A percentile compares a stretch with the other conserved stretches of the same genome.
Conservation (phyloP, 2,888 invertebrate genomes). For the Mystacides longicornis region DNA sequence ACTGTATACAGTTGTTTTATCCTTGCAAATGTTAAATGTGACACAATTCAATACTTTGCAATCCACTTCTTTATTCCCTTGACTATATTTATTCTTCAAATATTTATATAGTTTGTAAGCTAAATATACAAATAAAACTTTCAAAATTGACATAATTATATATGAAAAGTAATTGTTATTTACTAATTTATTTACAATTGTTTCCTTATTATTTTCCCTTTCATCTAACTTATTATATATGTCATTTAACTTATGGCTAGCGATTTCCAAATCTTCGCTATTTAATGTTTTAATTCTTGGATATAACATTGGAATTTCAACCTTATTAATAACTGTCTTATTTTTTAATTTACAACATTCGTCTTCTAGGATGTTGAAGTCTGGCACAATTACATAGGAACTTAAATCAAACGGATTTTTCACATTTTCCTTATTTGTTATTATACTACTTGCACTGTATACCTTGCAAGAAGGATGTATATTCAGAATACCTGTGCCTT, state of each 20-base stretch:
- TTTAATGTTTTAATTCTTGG: background rate
- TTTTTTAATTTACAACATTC: background rate
- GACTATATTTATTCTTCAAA: background rate
- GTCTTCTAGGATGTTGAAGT: background rate
- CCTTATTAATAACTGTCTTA: background rate
- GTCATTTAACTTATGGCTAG: background rate
- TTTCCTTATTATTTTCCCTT: background rate
- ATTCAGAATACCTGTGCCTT: background rate
- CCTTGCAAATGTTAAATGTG: too few species aligned
- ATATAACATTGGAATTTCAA: background rate
- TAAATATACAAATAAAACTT: background rate
- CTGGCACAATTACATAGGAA: background rate
- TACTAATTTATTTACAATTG: background rate
- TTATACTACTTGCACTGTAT: background rate
- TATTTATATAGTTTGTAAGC: background rate
- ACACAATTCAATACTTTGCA: too few species aligned
- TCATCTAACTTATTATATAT: background rate
- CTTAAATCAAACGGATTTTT: background rate
- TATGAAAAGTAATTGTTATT: slow-evolving; percentile 3
- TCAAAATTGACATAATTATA: background rate
- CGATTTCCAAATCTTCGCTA: background rate
- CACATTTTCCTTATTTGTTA: background rate
- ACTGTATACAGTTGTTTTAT: too few species aligned
- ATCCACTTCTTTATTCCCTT: background rate
- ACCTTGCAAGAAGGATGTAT: background rate